phyloP scores from a whole-genome alignment of 2,113 vertebrate genomes.

The Silurus asotus region DNA sequence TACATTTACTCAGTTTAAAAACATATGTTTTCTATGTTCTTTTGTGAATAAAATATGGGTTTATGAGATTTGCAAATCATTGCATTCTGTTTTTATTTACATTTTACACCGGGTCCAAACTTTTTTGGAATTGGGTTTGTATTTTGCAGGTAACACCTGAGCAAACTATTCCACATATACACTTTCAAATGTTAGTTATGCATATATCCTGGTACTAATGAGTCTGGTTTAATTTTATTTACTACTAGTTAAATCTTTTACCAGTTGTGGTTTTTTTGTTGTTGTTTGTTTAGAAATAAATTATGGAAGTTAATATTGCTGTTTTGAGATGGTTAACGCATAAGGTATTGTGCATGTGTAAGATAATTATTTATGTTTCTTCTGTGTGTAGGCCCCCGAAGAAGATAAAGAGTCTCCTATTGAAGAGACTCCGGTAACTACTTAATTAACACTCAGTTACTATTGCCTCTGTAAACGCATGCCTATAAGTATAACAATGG shows the following conservation, averaged over 20 bases:
- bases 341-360: background rate
- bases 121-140: no score
- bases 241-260: background rate
- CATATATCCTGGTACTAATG: background rate
- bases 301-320: background rate
- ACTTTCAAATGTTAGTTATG: background rate
- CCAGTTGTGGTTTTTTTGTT: background rate
- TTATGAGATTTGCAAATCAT: no score
- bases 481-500: background rate
- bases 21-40: no score
- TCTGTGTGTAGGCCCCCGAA: constrained; percentile 53
- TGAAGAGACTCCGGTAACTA: constrained; percentile 60
- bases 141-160: background rate
- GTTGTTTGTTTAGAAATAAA: background rate
- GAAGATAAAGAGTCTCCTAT: constrained; percentile 58
- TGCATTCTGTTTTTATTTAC: no score
- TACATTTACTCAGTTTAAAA: no score
- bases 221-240: background rate
- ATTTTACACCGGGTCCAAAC: no score
- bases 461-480: background rate
- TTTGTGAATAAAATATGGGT: no score
- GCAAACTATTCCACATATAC: background rate
- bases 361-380: constrained; percentile 38
- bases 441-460: constrained; percentile 17
- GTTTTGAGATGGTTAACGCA: background rate